Evolutionary conservation across 2,888 invertebrate species (phyloP), one percentile per base, ranked within the genome.

Genomic region (Cheilosia pagana): DNA sequence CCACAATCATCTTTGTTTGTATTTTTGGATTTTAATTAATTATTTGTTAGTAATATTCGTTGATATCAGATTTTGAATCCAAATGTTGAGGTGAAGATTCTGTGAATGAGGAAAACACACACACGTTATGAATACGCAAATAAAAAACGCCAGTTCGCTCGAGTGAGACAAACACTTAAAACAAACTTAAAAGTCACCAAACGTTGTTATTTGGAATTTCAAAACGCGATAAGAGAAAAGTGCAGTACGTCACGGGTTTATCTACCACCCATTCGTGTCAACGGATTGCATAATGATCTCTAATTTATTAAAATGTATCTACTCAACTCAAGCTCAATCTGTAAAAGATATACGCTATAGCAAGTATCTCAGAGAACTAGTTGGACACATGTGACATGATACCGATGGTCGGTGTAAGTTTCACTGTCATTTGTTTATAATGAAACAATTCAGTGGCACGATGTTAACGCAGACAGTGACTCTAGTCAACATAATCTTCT

Each of bases 31-130:
- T 57, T 57, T 12, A 3, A 35, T 35, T 35, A 12, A 35, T n/a
- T n/a, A 35, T 35, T 35, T 76, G 35, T 8, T 57, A 21, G 50
- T 78, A 55, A 98, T 98, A 6, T 97, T 70, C 70, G 70, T 79
- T 79, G 79, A 75, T 79, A 62, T 79, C 60, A 72, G 77, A 83
- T 72, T 67, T 41, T 60, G 62, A 52, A 48, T 68, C 53, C 70
- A 71, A 81, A 62, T 70, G 14, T 41, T 75, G 98, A 91, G 97
- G 95, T 88, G 96, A 96, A 90, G 96, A 97, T 93, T 92, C 97
- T 85, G 97, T 97, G 92, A 97, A 96, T 7, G 21, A 43, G 28
- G 65, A 12, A 10, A 35, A 62, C 57, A 48, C 19, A 21, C 8
- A 48, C 21, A 41, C 53, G 63, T 59, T 75, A 75, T 21, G 19